These are phyloP conservation scores for Gasterosteus nipponicus DNA, from an alignment of 2,113 vertebrate species.

Conservation along the genomic window DNA sequence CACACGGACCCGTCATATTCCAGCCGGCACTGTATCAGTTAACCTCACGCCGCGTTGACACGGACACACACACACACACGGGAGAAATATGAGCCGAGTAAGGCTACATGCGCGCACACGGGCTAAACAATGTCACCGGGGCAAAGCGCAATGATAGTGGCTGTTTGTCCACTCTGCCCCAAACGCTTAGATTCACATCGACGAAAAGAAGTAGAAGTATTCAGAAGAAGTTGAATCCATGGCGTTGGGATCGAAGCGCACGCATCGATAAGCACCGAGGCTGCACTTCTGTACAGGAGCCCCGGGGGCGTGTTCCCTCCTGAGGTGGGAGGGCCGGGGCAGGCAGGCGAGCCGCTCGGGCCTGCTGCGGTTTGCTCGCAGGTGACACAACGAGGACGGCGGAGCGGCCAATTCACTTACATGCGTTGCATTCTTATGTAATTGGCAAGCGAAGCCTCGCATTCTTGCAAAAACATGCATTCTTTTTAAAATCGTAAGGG, in stretches of 20 bases:
- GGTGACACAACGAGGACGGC: conserved; percentile 7
- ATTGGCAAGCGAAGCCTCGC: not conserved
- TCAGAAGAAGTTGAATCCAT: too few species aligned
- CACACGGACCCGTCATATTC: conserved; percentile 25
- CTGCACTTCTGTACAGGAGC: conserved; percentile 3
- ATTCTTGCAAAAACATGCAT: not conserved
- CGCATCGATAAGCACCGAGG: conserved; percentile 6
- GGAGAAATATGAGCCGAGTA: conserved; percentile 30
- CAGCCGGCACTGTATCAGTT: conserved; percentile 5
- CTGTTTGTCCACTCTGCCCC: not conserved
- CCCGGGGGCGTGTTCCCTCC: conserved; percentile 12
- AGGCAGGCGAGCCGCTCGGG: conserved; percentile 10
- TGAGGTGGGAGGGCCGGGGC: conserved; percentile 3
- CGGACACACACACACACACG: not conserved
- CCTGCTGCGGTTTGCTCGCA: conserved; percentile 4
- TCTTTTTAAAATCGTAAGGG: too few species aligned
- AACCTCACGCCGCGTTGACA: not conserved
- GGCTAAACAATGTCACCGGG: conserved; percentile 11
- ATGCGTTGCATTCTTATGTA: not conserved
- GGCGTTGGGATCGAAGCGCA: not conserved
- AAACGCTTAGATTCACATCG: not conserved
- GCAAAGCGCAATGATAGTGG: not conserved
- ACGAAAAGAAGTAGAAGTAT: not conserved
- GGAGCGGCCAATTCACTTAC: conserved; percentile 25
- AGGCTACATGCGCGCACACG: conserved; percentile 8